Base-by-base conservation (phyloP, 2,113 vertebrate species). In the Clarias magur region DNA sequence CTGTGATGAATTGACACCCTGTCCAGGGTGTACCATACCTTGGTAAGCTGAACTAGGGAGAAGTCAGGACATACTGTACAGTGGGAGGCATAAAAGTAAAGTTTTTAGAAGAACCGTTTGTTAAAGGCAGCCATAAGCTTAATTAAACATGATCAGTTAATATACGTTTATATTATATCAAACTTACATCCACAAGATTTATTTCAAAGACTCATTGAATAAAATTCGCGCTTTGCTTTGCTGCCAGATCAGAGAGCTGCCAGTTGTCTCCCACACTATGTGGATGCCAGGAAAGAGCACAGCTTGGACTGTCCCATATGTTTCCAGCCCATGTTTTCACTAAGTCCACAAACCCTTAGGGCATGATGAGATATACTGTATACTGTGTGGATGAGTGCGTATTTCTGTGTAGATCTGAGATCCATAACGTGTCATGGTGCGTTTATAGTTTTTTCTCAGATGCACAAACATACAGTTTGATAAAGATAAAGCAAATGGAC, bases 221-320 rank as follows among this genome's bases (percentile, higher is more conserved):
- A 82, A 83, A 87, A 78, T 34, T 54, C 3, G 19, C 65, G 62
- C 59, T 76, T 63, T 38, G 80, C 16, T 62, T 72, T 86, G 72
- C 54, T 89, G 88, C 85, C 85, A 89, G 85, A 80, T 60, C 21
- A 54, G 56, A 78, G 13, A 25, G n/a, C 81, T 79, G 88, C 85
- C 88, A 87, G 80, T 67, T 23, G 34, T 78, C 86, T 87, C 86
- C 86, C 73, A 87, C 81, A 78, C 72, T 34, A 27, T 53, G 25
- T 27, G 27, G 75, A 82, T 92, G 91, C 87, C 89, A 91, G 86
- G 86, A 88, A 88, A 87, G 83, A 90, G n/a, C 42, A 68, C 30
- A 82, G 90, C 89, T 89, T 85, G 86, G 91, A 92, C 87, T 83
- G 63, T 42, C 91, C 89, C 92, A 91, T 91, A 92, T 92, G 90